Conservation (phyloP, 2,113 vertebrate species). For the Protobothrops mucrosquamatus region DNA sequence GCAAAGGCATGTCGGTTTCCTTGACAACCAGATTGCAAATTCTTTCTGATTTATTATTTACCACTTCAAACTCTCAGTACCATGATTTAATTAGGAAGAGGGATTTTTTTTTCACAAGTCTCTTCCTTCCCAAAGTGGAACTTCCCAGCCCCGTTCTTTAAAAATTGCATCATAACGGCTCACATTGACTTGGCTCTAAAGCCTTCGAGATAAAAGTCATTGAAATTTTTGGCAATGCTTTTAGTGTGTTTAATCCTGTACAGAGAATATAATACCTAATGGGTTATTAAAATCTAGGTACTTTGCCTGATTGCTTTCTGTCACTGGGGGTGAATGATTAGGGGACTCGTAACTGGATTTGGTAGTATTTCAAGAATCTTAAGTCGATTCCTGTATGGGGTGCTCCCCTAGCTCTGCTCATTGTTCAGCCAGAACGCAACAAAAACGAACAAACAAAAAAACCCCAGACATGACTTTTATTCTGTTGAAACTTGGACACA, state of each 20-base stretch:
- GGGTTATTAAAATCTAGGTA: background rate
- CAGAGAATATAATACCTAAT: background rate
- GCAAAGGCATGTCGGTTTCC: slow-evolving; percentile 80
- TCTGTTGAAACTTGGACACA: background rate
- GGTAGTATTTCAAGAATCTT: background rate
- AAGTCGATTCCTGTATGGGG: background rate
- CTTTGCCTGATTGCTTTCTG: background rate
- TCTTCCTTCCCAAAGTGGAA: slow-evolving; percentile 57
- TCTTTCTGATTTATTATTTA: slow-evolving; percentile 85
- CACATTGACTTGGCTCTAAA: slow-evolving; percentile 30
- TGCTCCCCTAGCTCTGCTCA: background rate
- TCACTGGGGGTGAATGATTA: background rate
- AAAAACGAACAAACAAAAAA: background rate
- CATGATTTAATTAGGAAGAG: slow-evolving; percentile 78
- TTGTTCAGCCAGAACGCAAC: background rate
- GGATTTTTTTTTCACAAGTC: slow-evolving; percentile 59
- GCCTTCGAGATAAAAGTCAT: background rate
- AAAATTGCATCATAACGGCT: slow-evolving; percentile 17
- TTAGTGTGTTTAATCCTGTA: slow-evolving; percentile 6
- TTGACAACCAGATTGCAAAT: slow-evolving; percentile 82
- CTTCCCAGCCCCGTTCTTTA: slow-evolving; percentile 39
- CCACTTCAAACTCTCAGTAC: slow-evolving; percentile 73
- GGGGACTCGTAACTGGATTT: background rate
- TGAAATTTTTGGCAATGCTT: slow-evolving; percentile 39
- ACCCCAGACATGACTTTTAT: background rate